These are phyloP conservation scores for Copidosoma floridanum DNA, from an alignment of 1,140 invertebrate genomes.

Conservation along the genomic window DNA sequence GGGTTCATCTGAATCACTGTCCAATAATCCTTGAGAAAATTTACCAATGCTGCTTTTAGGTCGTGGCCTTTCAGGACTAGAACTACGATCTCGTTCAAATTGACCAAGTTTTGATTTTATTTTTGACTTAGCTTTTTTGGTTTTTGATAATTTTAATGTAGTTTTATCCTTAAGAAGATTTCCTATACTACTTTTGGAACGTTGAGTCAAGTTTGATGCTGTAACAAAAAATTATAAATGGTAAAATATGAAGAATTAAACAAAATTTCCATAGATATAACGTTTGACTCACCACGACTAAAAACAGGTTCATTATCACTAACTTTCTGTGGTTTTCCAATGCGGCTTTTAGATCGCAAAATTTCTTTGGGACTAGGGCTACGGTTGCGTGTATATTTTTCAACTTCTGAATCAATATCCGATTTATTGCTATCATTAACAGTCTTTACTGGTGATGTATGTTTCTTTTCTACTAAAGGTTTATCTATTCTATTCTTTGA, in stretches of 20 bases:
- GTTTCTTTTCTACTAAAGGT: not conserved
- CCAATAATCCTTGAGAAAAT: not conserved
- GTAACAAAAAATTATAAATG: too few species aligned
- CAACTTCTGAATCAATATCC: not conserved
- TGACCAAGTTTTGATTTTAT: not conserved
- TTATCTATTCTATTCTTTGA: not conserved
- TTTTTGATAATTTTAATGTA: not conserved
- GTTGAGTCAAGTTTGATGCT: not conserved
- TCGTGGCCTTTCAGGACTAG: not conserved
- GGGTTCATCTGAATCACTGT: not conserved
- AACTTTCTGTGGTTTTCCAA: not conserved
- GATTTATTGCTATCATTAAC: too few species aligned
- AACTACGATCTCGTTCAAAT: not conserved
- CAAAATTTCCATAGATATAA: too few species aligned
- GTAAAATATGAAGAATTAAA: too few species aligned
- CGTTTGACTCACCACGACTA: too few species aligned
- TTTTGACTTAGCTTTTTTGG: not conserved
- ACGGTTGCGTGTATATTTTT: too few species aligned
- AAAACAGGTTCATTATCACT: not conserved
- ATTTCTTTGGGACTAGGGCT: not conserved
- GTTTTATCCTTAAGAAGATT: not conserved
- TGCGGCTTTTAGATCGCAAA: not conserved
- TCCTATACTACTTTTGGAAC: conserved; percentile 13
- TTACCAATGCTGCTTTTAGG: conserved; percentile 3
- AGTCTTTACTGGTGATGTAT: too few species aligned